These are phyloP conservation scores for Pollenia labialis DNA, from an alignment of 2,888 invertebrate species.

Conservation along the genomic window DNA sequence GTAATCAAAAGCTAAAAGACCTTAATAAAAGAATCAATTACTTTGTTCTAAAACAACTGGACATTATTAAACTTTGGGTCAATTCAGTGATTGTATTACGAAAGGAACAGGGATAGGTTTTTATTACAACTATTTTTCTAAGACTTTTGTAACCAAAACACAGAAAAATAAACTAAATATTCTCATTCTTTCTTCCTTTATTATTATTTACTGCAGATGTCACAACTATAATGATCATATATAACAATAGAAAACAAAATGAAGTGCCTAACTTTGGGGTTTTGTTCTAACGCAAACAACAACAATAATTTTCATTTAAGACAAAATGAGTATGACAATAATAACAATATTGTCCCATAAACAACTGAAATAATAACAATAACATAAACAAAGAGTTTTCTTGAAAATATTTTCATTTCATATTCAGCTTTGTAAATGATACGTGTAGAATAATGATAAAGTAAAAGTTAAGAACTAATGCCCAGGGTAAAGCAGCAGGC, in stretches of 20 bases:
- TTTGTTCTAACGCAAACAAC: neutral
- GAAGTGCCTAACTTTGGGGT: constrained; percentile 32
- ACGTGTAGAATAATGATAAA: too few species aligned
- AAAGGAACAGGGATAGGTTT: too few species aligned
- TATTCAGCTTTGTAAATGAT: too few species aligned
- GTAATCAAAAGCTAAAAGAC: neutral
- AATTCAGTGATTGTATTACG: neutral
- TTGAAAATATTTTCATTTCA: too few species aligned
- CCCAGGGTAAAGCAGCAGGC: too few species aligned
- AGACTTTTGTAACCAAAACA: neutral
- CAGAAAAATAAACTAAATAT: neutral
- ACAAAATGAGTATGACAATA: too few species aligned
- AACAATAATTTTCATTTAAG: neutral
- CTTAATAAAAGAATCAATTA: constrained; percentile 22
- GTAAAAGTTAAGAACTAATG: too few species aligned
- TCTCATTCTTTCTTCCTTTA: constrained; percentile 1
- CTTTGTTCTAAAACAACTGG: neutral
- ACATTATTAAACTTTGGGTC: constrained; percentile 1
- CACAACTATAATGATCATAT: constrained; percentile 43
- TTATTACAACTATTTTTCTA: too few species aligned
- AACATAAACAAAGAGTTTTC: too few species aligned
- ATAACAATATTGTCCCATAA: too few species aligned
- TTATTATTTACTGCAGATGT: constrained; percentile 59
- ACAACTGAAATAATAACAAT: too few species aligned
- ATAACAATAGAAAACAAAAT: constrained; percentile 46